Percentiles rank a stretch among this genome's conserved stretches.
Evolutionary conservation across 2,113 vertebrate genomes (phyloP).

Genomic region (Mesocricetus auratus): DNA sequence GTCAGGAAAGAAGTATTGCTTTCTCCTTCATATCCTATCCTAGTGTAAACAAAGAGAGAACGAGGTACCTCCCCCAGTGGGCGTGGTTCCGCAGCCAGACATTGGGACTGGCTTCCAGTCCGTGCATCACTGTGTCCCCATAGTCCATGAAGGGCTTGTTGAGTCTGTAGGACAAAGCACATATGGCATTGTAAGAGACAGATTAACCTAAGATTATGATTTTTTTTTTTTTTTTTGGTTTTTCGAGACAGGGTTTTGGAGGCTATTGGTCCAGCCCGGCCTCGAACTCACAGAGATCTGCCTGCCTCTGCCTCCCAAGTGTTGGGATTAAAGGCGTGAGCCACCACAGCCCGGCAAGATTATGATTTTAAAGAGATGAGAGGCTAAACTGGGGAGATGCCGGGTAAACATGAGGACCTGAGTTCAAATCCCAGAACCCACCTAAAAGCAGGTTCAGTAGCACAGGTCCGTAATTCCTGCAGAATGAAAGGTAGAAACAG

Average conservation of each 20-base stretch:
- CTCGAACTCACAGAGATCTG: no score
- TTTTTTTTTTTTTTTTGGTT: no score
- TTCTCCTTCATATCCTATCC: background rate
- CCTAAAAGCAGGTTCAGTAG: background rate
- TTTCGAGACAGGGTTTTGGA: no score
- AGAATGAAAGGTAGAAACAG: background rate
- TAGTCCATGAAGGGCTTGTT: conserved; percentile 94
- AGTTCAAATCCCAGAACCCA: background rate
- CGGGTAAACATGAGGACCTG: background rate
- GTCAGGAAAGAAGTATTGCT: background rate
- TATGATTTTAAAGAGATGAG: background rate
- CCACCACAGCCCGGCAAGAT: no score
- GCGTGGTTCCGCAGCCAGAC: conserved; percentile 91
- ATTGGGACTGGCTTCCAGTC: conserved; percentile 90
- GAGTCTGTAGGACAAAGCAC: conserved; percentile 61
- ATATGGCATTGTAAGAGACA: background rate
- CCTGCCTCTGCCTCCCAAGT: no score
- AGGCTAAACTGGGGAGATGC: background rate
- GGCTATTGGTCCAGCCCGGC: no score
- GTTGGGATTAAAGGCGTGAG: no score
- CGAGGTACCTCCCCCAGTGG: conserved; percentile 92
- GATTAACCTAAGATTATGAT: background rate
- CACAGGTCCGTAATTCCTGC: background rate
- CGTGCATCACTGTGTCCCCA: conserved; percentile 90
- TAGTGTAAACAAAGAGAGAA: background rate